Percentiles rank a stretch among this genome's conserved stretches.
Evolutionary conservation across 2,888 invertebrate genomes (phyloP).

Genomic region (Morinoia aosen): DNA sequence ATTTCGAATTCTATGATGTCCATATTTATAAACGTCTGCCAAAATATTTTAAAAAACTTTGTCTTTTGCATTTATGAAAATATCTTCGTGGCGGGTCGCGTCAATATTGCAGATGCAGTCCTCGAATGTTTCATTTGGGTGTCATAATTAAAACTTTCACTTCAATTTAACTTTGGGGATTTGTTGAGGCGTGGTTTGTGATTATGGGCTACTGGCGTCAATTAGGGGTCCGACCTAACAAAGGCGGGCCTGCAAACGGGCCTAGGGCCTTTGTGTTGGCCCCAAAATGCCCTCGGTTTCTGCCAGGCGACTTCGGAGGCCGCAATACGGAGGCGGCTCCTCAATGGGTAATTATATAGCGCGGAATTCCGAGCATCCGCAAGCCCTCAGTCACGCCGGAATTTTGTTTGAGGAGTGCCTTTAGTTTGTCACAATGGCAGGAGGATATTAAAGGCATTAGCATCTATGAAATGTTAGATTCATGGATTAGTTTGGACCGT

Average conservation of each 20-base stretch:
- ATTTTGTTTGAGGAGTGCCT: not conserved
- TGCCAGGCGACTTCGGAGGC: not conserved
- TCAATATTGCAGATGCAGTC: not conserved
- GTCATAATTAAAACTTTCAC: conserved; percentile 45
- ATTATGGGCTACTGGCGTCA: conserved; percentile 43
- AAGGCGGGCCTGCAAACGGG: not conserved
- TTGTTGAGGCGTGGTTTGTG: conserved; percentile 39
- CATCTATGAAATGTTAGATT: not conserved
- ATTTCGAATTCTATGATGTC: not conserved
- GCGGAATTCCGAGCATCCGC: conserved; percentile 29
- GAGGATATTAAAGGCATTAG: not conserved
- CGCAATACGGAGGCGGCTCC: not conserved
- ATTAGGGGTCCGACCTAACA: conserved; percentile 32
- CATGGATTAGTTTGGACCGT: not conserved
- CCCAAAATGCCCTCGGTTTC: not conserved
- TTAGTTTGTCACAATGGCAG: not conserved
- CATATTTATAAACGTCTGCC: not conserved
- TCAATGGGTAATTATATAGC: conserved; percentile 28
- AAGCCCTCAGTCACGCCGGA: not conserved
- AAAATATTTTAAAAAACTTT: not conserved
- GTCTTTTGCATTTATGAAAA: not conserved
- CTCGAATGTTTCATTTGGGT: conserved; percentile 24
- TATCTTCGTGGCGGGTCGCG: not conserved
- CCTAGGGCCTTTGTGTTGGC: not conserved
- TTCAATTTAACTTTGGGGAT: conserved; percentile 49